Evolutionary conservation across 2,888 invertebrate species (phyloP), one percentile per base, ranked within the genome.

Genomic region (Ypsolopha scabrella): DNA sequence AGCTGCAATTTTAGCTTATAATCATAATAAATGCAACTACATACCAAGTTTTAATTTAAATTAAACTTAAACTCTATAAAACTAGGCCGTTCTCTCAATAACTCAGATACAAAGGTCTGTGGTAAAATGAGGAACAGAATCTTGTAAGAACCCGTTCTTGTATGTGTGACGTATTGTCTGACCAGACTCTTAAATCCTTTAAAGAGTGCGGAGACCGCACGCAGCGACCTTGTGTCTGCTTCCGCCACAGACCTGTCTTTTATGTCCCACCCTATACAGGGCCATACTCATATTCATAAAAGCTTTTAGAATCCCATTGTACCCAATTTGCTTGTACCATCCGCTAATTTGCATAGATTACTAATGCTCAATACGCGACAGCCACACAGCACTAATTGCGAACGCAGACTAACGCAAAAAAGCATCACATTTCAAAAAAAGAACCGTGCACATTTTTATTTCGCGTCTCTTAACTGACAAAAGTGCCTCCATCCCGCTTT

Each of bases 381-480:
- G 68, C 76, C 78, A 72, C 80, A 80, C 81, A 82, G 76, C 80
- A 81, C 86, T 85, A 86, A 86, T 86, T 85, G 83, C 78, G 68
- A 82, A 83, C 82, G 83, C 83, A 83, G 82, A 86, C 86, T 80
- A 80, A 80, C 77, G 76, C 47, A 85, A 83, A 75, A 83, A 81
- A 81, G 75, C 80, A 82, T 80, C 78, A 79, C 83, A 82, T 81
- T 65, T 76, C 75, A 80, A 82, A 85, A 83, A 83, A 79, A 75
- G 74, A 78, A 73, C 75, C 79, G 75, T 81, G 80, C 81, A 83
- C 82, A 83, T 85, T 86, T 86, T 85, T 85, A 85, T 86, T 83
- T 83, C 70, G 70, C 72, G 61, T 68, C 36, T 43, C 74, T 71
- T 74, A 71, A 75, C 75, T 79, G 85, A 81, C 80, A 80, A 78